phyloP scores from a whole-genome alignment of 1,140 invertebrate species.

The Zaprionus camerounensis region DNA sequence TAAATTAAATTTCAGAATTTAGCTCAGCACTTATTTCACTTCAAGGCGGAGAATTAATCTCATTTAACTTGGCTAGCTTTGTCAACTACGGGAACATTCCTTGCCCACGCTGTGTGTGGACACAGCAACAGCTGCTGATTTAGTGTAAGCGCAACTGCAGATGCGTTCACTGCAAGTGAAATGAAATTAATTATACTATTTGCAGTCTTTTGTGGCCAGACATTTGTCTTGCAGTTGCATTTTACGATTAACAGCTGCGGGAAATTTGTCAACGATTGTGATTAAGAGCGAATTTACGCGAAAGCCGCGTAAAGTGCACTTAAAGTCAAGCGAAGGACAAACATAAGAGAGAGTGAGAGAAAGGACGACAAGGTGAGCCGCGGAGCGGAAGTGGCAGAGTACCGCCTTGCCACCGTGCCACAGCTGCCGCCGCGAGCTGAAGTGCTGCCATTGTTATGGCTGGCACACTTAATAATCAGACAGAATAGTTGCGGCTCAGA shows the following conservation, averaged over 20 bases:
- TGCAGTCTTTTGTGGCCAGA: constrained; percentile 62
- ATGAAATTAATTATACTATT: constrained; percentile 77
- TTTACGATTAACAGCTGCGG: constrained; percentile 56
- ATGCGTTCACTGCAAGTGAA: constrained; percentile 37
- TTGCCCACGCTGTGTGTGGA: constrained; percentile 15
- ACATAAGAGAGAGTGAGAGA: background rate
- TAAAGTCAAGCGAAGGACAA: constrained; percentile 46
- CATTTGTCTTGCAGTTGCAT: constrained; percentile 70
- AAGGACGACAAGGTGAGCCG: background rate
- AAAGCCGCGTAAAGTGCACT: constrained; percentile 55
- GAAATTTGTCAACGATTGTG: constrained; percentile 69
- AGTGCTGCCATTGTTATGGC: constrained; percentile 70
- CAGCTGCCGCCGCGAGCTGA: constrained; percentile 19
- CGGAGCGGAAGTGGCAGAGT: background rate
- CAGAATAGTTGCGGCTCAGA: constrained; percentile 67
- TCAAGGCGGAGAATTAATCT: background rate
- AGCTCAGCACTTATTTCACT: background rate
- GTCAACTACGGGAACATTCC: constrained; percentile 29
- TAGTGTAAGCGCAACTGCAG: constrained; percentile 10
- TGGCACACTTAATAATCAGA: constrained; percentile 75
- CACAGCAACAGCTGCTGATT: constrained; percentile 39
- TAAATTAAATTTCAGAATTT: too few relatives aligned
- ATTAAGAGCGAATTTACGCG: constrained; percentile 49
- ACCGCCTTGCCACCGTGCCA: constrained; percentile 8
- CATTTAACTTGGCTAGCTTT: background rate